phyloP scores from a whole-genome alignment of 2,888 invertebrate species.

The Drosophila borborema region DNA sequence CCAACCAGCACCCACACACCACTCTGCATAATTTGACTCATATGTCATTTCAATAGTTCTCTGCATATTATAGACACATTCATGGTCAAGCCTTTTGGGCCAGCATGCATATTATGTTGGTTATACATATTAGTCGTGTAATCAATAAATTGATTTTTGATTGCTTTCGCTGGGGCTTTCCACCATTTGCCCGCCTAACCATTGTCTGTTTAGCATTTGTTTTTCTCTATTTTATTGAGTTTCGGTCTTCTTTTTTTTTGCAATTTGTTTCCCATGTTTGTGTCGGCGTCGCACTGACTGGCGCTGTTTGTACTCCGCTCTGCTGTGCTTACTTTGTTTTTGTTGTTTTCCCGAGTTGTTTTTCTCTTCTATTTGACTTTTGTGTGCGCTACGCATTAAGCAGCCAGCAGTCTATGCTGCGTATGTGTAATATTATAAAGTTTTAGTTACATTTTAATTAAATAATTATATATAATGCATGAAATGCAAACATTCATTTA shows the following conservation, averaged over 20 bases:
- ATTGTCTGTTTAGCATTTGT: conserved; percentile 36
- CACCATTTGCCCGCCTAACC: neutral
- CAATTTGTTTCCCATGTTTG: conserved; percentile 15
- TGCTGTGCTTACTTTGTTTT: conserved; percentile 2
- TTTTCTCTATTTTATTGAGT: conserved; percentile 35
- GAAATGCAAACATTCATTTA: too few relatives aligned
- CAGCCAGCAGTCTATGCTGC: conserved; percentile 17
- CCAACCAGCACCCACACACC: neutral
- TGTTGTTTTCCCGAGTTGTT: neutral
- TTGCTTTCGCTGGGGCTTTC: conserved; percentile 51
- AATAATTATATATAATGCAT: neutral
- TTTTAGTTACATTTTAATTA: neutral
- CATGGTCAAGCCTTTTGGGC: conserved; percentile 44
- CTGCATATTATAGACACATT: conserved; percentile 8
- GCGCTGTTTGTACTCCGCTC: conserved; percentile 31
- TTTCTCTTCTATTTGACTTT: conserved; percentile 26
- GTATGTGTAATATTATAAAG: conserved; percentile 28
- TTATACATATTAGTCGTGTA: conserved; percentile 57
- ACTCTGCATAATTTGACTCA: conserved; percentile 16
- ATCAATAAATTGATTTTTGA: conserved; percentile 82
- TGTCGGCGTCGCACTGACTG: conserved; percentile 74
- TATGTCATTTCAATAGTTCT: conserved; percentile 7
- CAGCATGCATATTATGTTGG: conserved; percentile 47
- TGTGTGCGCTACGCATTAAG: conserved; percentile 23
- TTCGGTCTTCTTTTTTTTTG: conserved; percentile 13